Percentiles rank a stretch among this genome's conserved stretches.
phyloP scores from a whole-genome alignment of 2,888 invertebrate genomes.

The Xestoiulus laeticollis region DNA sequence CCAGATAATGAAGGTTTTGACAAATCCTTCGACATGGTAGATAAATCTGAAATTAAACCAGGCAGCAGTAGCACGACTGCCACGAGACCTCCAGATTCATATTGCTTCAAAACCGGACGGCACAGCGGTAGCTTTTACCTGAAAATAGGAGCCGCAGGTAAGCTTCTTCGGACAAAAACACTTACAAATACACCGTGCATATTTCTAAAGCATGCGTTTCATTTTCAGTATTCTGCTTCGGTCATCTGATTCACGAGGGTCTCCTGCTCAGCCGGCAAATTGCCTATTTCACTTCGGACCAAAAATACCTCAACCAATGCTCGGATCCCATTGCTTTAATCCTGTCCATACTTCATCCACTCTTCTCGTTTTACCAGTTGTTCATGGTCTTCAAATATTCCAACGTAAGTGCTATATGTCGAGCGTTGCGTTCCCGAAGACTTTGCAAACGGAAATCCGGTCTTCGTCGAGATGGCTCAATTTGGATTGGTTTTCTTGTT shows the following conservation, averaged over 20 bases:
- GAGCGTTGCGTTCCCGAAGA: neutral
- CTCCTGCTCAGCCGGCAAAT: slow-evolving; percentile 76
- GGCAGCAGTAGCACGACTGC: neutral
- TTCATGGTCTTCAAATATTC: slow-evolving; percentile 85
- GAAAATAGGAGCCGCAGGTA: slow-evolving; percentile 78
- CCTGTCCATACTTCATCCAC: slow-evolving; percentile 75
- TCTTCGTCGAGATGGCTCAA: neutral
- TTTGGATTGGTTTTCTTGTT: neutral
- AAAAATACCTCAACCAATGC: slow-evolving; percentile 71
- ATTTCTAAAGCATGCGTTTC: neutral
- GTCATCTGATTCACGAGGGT: slow-evolving; percentile 78
- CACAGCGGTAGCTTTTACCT: slow-evolving; percentile 79
- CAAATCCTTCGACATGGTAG: neutral
- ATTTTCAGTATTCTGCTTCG: slow-evolving; percentile 77
- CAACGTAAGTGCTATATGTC: slow-evolving; percentile 70
- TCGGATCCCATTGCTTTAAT: slow-evolving; percentile 71
- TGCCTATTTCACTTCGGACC: slow-evolving; percentile 68
- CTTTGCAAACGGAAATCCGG: neutral
- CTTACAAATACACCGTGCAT: neutral
- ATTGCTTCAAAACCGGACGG: slow-evolving; percentile 72
- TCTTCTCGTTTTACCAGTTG: slow-evolving; percentile 78
- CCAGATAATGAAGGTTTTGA: slow-evolving; percentile 51
- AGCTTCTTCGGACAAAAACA: neutral
- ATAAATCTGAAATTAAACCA: slow-evolving; percentile 44
- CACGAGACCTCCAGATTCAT: slow-evolving; percentile 56